A percentile compares a stretch with the other conserved stretches of the same genome.
phyloP scores from a whole-genome alignment of 2,797 vertebrate species.

The Neosilurus mollespiculum region DNA sequence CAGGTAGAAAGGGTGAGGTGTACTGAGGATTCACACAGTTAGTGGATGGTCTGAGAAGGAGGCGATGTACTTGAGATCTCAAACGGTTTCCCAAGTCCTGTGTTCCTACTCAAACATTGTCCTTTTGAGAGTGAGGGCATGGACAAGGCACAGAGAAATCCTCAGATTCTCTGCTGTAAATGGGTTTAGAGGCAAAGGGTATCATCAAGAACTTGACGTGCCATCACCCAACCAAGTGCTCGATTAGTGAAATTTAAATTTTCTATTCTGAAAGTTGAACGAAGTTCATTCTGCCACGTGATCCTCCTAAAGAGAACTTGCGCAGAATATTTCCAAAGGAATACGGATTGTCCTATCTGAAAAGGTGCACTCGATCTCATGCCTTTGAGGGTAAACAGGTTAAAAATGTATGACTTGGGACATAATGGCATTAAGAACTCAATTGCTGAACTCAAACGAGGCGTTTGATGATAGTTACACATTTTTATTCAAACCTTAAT shows the following conservation, averaged over 20 bases:
- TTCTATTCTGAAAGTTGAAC: neutral
- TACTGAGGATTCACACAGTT: slow-evolving; percentile 48
- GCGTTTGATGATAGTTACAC: neutral
- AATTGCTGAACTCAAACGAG: neutral
- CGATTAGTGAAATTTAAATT: neutral
- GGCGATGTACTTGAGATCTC: slow-evolving; percentile 21
- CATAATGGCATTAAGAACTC: neutral
- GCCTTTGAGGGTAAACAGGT: neutral
- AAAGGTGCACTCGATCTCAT: neutral
- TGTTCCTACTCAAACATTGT: neutral
- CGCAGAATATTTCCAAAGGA: neutral
- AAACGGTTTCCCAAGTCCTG: neutral
- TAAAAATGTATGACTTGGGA: neutral
- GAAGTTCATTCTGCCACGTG: neutral
- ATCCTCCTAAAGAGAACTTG: neutral
- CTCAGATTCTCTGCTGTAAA: neutral
- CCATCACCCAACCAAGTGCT: neutral
- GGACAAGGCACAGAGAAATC: neutral
- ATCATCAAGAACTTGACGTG: neutral
- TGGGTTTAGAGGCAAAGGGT: neutral
- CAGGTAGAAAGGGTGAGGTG: slow-evolving; percentile 37
- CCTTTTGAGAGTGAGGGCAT: neutral
- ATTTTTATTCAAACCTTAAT: neutral
- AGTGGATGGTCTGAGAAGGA: slow-evolving; percentile 39
- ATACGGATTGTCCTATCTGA: neutral